These are phyloP conservation scores for Gavialis gangeticus DNA, from an alignment of 2,113 vertebrate species.

Conservation along the genomic window DNA sequence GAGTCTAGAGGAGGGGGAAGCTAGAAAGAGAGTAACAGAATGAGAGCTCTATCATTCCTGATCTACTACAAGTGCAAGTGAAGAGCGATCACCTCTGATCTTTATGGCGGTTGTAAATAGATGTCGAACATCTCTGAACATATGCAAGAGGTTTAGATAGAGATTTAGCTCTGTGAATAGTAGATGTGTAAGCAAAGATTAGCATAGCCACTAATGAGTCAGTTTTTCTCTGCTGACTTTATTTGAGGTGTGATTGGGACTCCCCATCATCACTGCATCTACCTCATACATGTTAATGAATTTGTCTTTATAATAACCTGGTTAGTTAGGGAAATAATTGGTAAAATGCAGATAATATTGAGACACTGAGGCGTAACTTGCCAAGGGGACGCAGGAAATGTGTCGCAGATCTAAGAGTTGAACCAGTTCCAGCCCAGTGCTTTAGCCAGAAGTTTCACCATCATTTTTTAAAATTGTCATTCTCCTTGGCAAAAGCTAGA, in stretches of 20 bases:
- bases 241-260: background rate
- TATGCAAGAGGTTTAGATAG: background rate
- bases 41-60: background rate
- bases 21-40: background rate
- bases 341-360: background rate
- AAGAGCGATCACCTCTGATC: background rate
- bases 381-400: background rate
- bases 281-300: background rate
- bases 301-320: background rate
- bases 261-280: background rate
- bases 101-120: fast-evolving
- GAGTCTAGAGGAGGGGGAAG: background rate
- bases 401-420: background rate
- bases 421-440: background rate
- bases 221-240: background rate
- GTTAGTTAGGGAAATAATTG: background rate
- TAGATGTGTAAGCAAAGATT: background rate
- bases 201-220: background rate
- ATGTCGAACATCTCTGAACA: background rate
- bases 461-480: background rate
- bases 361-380: background rate
- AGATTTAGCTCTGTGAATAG: background rate
- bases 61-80: background rate
- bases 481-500: background rate
- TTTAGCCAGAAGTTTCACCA: background rate